Conservation (phyloP, 2,888 invertebrate genomes). For the Nomada flava region DNA sequence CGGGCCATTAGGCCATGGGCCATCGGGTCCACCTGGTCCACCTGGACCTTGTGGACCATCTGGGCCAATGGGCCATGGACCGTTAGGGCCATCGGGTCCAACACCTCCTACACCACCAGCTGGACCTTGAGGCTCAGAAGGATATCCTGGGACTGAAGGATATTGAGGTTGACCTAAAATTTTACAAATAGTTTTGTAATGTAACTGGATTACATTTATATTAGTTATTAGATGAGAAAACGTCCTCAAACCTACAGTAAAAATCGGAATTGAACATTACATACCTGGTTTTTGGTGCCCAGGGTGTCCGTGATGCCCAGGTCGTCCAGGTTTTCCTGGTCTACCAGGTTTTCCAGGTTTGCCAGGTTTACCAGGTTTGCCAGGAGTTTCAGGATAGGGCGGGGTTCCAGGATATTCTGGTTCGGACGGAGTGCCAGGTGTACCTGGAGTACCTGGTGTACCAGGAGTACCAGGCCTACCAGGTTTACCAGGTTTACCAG, state of each 20-base stretch:
- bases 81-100: conserved; percentile 45
- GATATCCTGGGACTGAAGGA: conserved; percentile 48
- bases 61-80: conserved; percentile 39
- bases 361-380: conserved; percentile 36
- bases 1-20: conserved; percentile 34
- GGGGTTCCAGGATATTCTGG: conserved; percentile 61
- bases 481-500: neutral
- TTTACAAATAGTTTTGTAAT: conserved; percentile 71
- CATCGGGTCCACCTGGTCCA: conserved; percentile 60
- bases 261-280: conserved; percentile 12
- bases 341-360: conserved; percentile 67
- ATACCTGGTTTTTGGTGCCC: conserved; percentile 67
- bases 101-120: conserved; percentile 29
- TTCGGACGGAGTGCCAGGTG: conserved; percentile 47
- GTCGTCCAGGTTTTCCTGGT: conserved; percentile 35
- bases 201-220: too few relatives aligned
- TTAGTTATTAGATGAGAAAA: neutral
- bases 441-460: conserved; percentile 61
- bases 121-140: conserved; percentile 25
- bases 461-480: conserved; percentile 55
- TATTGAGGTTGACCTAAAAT: conserved; percentile 60
- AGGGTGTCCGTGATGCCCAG: conserved; percentile 48
- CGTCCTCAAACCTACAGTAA: too few relatives aligned
- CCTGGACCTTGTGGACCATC: conserved; percentile 31
- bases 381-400: conserved; percentile 57